Evolutionary conservation across 2,113 vertebrate species (phyloP).

Genomic region (Pterophyllum scalare): DNA sequence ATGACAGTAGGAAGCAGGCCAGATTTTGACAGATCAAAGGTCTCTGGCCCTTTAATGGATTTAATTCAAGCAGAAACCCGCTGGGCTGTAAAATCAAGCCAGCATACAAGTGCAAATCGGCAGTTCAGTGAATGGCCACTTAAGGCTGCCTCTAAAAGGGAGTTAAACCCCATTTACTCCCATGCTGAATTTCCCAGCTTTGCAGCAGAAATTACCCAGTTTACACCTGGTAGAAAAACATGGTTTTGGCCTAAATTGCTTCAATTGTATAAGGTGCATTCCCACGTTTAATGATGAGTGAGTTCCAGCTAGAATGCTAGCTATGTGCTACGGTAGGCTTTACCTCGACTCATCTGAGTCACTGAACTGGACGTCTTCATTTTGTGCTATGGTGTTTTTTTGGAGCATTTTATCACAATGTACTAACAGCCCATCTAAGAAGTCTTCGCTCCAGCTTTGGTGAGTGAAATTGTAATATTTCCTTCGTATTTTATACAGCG

Average conservation of each 20-base stretch:
- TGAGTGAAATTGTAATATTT: neutral
- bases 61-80: neutral
- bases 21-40: conserved; percentile 8
- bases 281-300: neutral
- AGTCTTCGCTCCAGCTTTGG: too few species aligned
- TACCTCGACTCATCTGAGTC: neutral
- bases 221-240: neutral
- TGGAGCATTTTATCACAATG: neutral
- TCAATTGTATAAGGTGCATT: neutral
- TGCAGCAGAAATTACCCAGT: neutral
- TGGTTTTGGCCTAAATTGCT: neutral
- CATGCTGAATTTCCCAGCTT: neutral
- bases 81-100: neutral
- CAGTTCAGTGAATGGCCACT: neutral
- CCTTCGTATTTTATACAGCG: neutral
- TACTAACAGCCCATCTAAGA: too few species aligned
- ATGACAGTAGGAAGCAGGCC: neutral
- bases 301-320: neutral
- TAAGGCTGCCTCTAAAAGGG: neutral
- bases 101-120: neutral
- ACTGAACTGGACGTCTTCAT: neutral
- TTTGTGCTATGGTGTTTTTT: neutral
- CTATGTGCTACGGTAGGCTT: neutral
- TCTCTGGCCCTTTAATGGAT: neutral
- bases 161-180: neutral